Evolutionary conservation across 2,888 invertebrate genomes (phyloP), one percentile per base, ranked within the genome.

Genomic region (Melieria picta): DNA sequence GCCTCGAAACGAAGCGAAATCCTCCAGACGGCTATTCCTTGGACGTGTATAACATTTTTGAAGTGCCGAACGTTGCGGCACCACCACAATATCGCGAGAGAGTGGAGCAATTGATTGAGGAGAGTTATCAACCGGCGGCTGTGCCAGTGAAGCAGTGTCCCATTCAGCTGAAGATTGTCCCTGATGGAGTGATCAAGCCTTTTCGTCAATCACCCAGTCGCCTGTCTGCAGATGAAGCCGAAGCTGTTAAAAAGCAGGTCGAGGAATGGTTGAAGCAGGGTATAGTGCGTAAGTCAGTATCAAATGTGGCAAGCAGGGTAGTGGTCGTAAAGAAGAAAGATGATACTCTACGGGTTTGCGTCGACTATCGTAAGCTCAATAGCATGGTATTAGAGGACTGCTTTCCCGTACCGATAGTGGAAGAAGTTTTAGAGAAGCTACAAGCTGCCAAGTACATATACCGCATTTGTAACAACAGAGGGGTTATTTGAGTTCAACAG

Each of bases 351-450:
- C 61, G 74, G 16, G 55, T 75, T 16, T 87, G 86, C 72, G 78
- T 87, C 0, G 86, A 87, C 71, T 88, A 83, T 73, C 71, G 87
- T 7, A 73, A 75, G 43, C 61, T 86, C 1, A 87, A 87, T 75
- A 70, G 74, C 11, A 80, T 81, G 72, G 81, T 84, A 0, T 69
- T 80, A 3, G 83, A 81, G 65, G 84, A 84, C 65, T 72, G 79
- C 52, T 84, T 79, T 73, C 85, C 84, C 1, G 72, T 87, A 2
- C 75, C 74, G n/a, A 42, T 66, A 6, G 62, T 76, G 4, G 72
- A 73, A 7, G 73, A 75, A 48, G 72, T 74, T 46, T 57, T 72
- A 4, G 71, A 74, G 46, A 72, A 71, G 16, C 56, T 73, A 43
- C 73, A 75, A 62, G 43, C 30, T 7, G 60, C 74, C n/a, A 73